Evolutionary conservation across 2,113 vertebrate species (phyloP), one percentile per base, ranked within the genome.

Genomic region (Heterochromis multidens): DNA sequence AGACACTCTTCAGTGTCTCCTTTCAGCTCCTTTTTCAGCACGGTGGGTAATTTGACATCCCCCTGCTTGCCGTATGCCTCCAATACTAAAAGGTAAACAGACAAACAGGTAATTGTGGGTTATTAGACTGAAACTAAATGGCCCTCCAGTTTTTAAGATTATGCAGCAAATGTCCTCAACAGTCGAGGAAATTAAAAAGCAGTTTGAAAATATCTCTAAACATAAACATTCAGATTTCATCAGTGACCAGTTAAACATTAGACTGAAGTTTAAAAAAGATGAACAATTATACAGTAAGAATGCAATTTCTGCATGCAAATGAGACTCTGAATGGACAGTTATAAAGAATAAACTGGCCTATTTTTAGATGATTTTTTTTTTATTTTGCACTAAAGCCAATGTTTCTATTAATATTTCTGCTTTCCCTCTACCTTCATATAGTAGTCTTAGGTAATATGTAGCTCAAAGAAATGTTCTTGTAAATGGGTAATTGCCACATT

Each of bases 1-100:
- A 99, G 94, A 81, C 97, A 98, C 7, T 97, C 97, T 87, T 99
- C 97, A 61, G 97, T 96, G 87, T 98, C 97, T n/a, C 98, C 98
- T 6, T 89, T 96, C 91, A 99, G 79, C 89, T 99, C 96, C 92
- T 97, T 80, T 40, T 97, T 93, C 86, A 99, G 82, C 17, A 93
- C 97, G 77, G 97, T 97, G 37, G 96, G 96, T 93, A 99, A 94
- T 17, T 96, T 96, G 35, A 96, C 82, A 27, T 97, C 92, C 63
- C 97, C 97, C 79, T 85, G 8, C 13, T 58, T n/a, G 63, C 90
- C 58, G 6, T 94, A 95, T 1, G 84, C 17, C 84, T 94, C 82
- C 87, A 95, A 93, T 0, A 88, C 92, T 95, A 4, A 4, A 14
- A 77, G 25, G 33, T 29, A 60, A 72, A 84, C 35, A 88, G 12